A percentile compares a stretch with the other conserved stretches of the same genome.
These are phyloP conservation scores for Subanguina moxae DNA, from an alignment of 1,140 invertebrate species.

Conservation along the genomic window DNA sequence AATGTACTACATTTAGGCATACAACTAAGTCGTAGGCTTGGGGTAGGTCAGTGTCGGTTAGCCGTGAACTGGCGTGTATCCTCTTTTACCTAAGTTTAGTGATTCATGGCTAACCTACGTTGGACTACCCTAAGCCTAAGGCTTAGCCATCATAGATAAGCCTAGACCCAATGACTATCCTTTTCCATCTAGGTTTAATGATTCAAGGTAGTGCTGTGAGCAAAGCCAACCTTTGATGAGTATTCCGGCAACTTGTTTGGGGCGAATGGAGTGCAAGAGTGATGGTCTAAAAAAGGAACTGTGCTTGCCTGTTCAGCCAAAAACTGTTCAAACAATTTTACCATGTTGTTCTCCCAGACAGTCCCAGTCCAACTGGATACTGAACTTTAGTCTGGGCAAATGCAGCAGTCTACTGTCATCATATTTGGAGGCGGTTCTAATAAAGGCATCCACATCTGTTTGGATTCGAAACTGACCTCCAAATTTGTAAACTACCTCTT, in stretches of 20 bases:
- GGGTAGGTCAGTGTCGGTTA: too few relatives aligned
- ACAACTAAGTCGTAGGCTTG: too few relatives aligned
- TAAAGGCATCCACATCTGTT: slow-evolving; percentile 79
- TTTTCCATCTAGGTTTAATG: too few relatives aligned
- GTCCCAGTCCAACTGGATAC: slow-evolving; percentile 80
- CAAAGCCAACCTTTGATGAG: slow-evolving; percentile 77
- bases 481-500: neutral
- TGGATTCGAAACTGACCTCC: slow-evolving; percentile 77
- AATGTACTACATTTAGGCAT: too few relatives aligned
- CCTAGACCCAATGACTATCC: too few relatives aligned
- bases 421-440: slow-evolving; percentile 93
- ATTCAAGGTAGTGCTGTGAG: too few relatives aligned
- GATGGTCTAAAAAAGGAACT: slow-evolving; percentile 1
- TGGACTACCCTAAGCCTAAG: too few relatives aligned
- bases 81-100: too few relatives aligned
- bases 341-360: slow-evolving; percentile 88
- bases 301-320: slow-evolving; percentile 45
- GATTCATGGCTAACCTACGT: too few relatives aligned
- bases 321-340: slow-evolving; percentile 69
- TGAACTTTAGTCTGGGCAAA: slow-evolving; percentile 79
- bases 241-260: slow-evolving; percentile 94
- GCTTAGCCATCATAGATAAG: too few relatives aligned
- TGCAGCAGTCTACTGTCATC: slow-evolving; percentile 89
- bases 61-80: too few relatives aligned
- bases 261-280: slow-evolving; percentile 75